Evolutionary conservation across 2,797 vertebrate species (phyloP).

Genomic region (Erithacus rubecula): DNA sequence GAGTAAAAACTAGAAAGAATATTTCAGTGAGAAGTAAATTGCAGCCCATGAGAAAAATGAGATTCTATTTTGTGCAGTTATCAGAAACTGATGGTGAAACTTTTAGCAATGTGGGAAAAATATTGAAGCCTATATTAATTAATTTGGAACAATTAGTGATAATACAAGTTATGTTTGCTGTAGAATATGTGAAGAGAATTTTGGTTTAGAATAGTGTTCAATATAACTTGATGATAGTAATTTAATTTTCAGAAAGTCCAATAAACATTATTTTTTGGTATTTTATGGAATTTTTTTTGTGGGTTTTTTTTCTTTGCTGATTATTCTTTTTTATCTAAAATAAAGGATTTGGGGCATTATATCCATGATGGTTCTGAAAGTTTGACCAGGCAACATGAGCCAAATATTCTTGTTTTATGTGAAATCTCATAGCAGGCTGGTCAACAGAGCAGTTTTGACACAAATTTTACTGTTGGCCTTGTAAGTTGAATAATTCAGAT

Average conservation of each 20-base stretch:
- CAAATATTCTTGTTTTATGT: neutral
- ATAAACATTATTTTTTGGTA: slow-evolving; percentile 37
- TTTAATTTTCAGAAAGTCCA: slow-evolving; percentile 43
- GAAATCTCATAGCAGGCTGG: neutral
- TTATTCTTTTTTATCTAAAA: neutral
- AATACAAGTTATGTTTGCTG: neutral
- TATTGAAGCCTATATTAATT: slow-evolving; percentile 23
- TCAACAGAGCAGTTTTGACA: neutral
- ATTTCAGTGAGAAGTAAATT: neutral
- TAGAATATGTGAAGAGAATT: neutral
- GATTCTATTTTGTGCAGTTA: neutral
- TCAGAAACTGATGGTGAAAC: neutral
- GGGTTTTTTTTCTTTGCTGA: neutral
- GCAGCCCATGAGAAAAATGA: neutral
- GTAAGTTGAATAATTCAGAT: neutral
- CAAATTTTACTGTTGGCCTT: neutral
- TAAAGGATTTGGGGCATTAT: neutral
- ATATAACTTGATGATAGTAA: neutral
- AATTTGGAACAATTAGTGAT: slow-evolving; percentile 28
- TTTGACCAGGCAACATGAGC: neutral
- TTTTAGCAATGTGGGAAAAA: neutral
- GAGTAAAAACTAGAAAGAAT: neutral
- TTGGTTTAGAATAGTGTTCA: slow-evolving; percentile 15
- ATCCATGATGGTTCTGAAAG: neutral
- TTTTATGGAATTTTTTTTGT: neutral